phyloP scores from a whole-genome alignment of 1,140 invertebrate species.

The Subanguina moxae region DNA sequence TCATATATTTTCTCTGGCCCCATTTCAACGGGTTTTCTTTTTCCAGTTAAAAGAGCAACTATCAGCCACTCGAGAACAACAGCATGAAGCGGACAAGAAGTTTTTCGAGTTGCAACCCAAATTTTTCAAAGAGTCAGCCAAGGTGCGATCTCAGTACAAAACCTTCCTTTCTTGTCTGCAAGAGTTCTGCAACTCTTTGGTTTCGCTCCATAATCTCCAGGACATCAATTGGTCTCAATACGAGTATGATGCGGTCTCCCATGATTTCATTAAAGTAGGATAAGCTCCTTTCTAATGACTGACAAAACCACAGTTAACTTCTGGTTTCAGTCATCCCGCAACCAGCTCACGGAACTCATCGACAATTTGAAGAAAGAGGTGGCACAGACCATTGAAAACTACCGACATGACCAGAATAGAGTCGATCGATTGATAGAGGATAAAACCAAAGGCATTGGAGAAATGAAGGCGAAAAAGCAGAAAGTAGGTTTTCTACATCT shows the following conservation, averaged over 20 bases:
- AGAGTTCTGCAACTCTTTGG: background rate
- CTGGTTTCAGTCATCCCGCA: too few relatives aligned
- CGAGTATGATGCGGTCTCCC: background rate
- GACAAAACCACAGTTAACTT: too few relatives aligned
- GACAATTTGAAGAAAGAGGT: background rate
- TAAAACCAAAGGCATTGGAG: background rate
- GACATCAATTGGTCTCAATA: conserved; percentile 7
- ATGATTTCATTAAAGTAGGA: background rate
- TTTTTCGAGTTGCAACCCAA: background rate
- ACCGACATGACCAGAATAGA: background rate
- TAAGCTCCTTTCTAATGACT: too few relatives aligned
- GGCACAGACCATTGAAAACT: background rate
- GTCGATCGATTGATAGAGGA: background rate
- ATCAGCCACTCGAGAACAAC: background rate
- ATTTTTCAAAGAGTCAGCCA: background rate
- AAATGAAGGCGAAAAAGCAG: background rate
- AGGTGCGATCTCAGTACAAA: conserved; percentile 1
- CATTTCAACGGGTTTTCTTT: conserved; percentile 4
- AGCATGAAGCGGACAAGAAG: background rate
- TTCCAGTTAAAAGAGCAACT: conserved; percentile 1
- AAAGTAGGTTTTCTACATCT: background rate
- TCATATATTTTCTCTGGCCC: background rate
- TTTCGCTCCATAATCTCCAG: background rate
- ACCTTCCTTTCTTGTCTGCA: conserved; percentile 3
- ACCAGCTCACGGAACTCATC: background rate